These are phyloP conservation scores for Caenorhabditis plicata DNA, from an alignment of 2,888 invertebrate genomes.

Conservation along the genomic window DNA sequence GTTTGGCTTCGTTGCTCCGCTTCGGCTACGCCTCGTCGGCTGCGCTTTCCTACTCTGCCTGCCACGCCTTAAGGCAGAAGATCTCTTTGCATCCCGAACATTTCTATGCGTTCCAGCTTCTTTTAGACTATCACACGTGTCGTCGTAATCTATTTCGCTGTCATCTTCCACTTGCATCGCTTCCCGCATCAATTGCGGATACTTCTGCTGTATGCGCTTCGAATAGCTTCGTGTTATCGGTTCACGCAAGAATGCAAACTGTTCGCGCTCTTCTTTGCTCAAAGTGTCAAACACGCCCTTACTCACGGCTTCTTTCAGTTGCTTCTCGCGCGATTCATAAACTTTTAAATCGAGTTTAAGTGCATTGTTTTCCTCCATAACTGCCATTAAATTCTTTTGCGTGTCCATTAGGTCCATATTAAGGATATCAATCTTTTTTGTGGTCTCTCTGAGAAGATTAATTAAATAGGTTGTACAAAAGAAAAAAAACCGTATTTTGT, in stretches of 20 bases:
- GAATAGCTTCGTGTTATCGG: constrained; percentile 18
- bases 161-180: constrained; percentile 24
- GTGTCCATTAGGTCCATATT: constrained; percentile 43
- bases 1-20: constrained; percentile 13
- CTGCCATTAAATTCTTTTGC: constrained; percentile 33
- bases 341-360: constrained; percentile 38
- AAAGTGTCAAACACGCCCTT: constrained; percentile 23
- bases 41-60: too few species aligned
- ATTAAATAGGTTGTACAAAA: background rate
- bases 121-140: constrained; percentile 32
- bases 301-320: constrained; percentile 38
- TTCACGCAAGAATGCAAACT: constrained; percentile 19
- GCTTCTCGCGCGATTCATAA: constrained; percentile 29
- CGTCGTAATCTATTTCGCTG: constrained; percentile 38
- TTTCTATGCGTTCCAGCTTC: constrained; percentile 9
- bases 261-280: constrained; percentile 25
- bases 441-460: constrained; percentile 25
- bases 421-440: constrained; percentile 13
- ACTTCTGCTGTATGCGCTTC: constrained; percentile 16
- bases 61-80: too few species aligned
- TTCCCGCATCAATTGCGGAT: constrained; percentile 22
- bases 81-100: constrained; percentile 13
- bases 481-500: constrained; percentile 12
- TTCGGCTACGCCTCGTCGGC: constrained; percentile 23
- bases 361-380: constrained; percentile 37